Conservation (phyloP, 2,888 invertebrate genomes). For the Leucoptera coffeella region DNA sequence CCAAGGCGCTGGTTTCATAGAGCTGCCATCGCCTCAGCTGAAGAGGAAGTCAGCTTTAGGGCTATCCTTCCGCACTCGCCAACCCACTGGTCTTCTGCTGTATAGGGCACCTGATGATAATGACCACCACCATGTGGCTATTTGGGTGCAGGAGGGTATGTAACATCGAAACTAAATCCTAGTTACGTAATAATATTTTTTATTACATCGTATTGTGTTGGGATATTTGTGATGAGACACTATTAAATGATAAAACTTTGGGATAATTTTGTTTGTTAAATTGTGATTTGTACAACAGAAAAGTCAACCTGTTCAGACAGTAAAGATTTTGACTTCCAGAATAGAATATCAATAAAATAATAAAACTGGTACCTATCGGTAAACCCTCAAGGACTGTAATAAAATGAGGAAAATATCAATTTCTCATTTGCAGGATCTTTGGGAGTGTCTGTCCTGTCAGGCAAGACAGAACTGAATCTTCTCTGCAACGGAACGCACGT, state of each 20-base stretch:
- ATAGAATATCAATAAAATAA: too few species aligned
- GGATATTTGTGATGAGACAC: too few species aligned
- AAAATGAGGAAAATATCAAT: background rate
- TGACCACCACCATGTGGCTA: slow-evolving; percentile 23
- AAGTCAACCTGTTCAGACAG: too few species aligned
- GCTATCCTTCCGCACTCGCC: slow-evolving; percentile 69
- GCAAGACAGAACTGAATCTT: slow-evolving; percentile 55
- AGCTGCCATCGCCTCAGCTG: slow-evolving; percentile 63
- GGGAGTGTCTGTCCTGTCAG: slow-evolving; percentile 55
- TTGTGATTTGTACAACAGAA: too few species aligned
- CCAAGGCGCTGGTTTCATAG: slow-evolving; percentile 73
- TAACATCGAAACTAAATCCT: background rate
- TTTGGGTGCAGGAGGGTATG: slow-evolving; percentile 22
- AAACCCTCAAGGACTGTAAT: background rate
- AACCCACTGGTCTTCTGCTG: slow-evolving; percentile 62
- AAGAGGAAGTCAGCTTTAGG: slow-evolving; percentile 65
- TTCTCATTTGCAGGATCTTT: slow-evolving; percentile 20
- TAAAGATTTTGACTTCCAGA: too few species aligned
- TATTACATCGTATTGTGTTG: too few species aligned
- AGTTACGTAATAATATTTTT: too few species aligned
- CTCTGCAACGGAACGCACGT: slow-evolving; percentile 57
- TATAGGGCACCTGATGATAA: slow-evolving; percentile 54
- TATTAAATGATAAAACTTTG: too few species aligned
- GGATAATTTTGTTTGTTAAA: too few species aligned
- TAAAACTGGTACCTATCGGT: too few species aligned